A percentile compares a stretch with the other conserved stretches of the same genome.
phyloP scores from a whole-genome alignment of 2,113 vertebrate genomes.

The Ageneiosus marmoratus region DNA sequence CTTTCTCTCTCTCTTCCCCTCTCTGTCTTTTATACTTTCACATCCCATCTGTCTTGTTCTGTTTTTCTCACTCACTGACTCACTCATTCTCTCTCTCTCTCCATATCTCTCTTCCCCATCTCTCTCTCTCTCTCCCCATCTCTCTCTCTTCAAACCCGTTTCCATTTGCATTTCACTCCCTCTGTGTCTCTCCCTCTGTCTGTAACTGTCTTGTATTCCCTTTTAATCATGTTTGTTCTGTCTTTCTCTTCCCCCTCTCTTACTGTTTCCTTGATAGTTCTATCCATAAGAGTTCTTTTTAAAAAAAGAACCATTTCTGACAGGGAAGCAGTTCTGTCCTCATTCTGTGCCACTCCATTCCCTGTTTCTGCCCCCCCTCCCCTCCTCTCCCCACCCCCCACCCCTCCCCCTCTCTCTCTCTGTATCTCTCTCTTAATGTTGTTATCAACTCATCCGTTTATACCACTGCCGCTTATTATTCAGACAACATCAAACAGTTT shows the following conservation, averaged over 20 bases:
- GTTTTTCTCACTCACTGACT: neutral
- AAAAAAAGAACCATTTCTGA: too few relatives aligned
- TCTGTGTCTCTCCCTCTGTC: neutral
- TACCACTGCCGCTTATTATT: neutral
- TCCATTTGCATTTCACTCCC: neutral
- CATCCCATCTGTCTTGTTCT: neutral
- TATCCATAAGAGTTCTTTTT: neutral
- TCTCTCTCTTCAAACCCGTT: too few relatives aligned
- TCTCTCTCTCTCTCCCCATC: too few relatives aligned
- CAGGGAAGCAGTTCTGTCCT: too few relatives aligned
- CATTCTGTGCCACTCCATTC: neutral
- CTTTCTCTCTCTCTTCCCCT: neutral
- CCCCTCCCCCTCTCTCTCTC: neutral
- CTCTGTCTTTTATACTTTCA: too few relatives aligned
- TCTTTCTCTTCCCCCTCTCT: neutral
- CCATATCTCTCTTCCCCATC: neutral
- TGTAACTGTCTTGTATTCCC: neutral
- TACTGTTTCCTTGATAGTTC: neutral
- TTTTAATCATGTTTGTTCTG: neutral
- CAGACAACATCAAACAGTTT: neutral
- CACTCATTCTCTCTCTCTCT: neutral
- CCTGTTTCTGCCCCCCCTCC: conserved; percentile 17
- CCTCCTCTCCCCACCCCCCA: neutral
- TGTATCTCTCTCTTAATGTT: neutral
- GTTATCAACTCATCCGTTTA: neutral